Base-by-base conservation (phyloP, 1,140 invertebrate species). In the Pseudomyrmex cubaensis region DNA sequence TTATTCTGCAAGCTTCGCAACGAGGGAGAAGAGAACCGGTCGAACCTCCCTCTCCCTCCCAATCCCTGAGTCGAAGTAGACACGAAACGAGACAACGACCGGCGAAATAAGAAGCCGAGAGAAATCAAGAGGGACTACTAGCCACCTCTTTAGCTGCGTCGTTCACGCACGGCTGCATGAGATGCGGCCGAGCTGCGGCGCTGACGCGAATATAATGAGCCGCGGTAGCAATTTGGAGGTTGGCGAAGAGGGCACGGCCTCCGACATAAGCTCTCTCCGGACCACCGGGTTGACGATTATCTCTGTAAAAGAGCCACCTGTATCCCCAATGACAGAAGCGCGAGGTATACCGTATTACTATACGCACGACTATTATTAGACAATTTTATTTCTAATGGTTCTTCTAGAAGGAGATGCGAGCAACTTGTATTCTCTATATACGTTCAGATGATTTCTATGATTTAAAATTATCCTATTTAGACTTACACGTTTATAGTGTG, bases 161-260 rank as follows among this genome's bases (percentile, higher is more conserved):
- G 70, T 85, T 88, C 86, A 75, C 86, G 87, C 84, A 80, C 80
- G 86, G 54, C 67, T 84, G 84, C 69, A 70, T 67, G 63, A 59
- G 76, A 84, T 59, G 78, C 69, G 62, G 46, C 25, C 54, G 35
- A 56, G 22, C 59, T 69, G 52, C 56, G 64, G 61, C 73, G 82
- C 88, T 89, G 88, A 89, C 87, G 88, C 77, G 88, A 85, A 87
- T 87, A 89, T 89, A 89, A 89, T 89, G 87, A 89, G 87, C 82
- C 76, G 59, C 87, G 78, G 75, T 86, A 84, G 88, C 88, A 89
- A 89, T 89, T 89, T 89, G 72, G 56, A 87, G n/a, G 66, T 85
- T 82, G 70, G 73, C 75, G 67, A 86, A 35, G 59, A 75, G 64
- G 61, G 61, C 56, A 82, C 54, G 64, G 35, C 25, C 25, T 0